These are phyloP conservation scores for Scolopax bukidnonensis DNA, from an alignment of 2,797 vertebrate genomes.

Conservation along the genomic window DNA sequence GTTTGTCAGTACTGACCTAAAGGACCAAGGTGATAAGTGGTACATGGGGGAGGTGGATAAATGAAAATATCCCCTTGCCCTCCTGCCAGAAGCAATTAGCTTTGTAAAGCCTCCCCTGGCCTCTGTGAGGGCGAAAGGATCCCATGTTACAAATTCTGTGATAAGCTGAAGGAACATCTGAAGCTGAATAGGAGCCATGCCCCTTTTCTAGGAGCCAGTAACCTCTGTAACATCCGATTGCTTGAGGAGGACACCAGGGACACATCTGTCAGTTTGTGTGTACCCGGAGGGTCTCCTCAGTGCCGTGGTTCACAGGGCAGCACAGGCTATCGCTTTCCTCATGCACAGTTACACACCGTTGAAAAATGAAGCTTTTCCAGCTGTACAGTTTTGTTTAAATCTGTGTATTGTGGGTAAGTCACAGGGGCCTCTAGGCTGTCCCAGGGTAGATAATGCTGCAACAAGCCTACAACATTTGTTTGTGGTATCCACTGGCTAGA, in stretches of 20 bases:
- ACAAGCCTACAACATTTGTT: not conserved
- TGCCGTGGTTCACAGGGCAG: not conserved
- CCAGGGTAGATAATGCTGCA: not conserved
- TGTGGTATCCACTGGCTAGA: not conserved
- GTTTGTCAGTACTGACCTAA: not conserved
- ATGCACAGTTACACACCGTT: not conserved
- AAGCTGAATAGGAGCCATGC: not conserved
- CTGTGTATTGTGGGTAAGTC: not conserved
- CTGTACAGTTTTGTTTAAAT: not conserved
- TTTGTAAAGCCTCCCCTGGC: not conserved
- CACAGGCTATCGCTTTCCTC: not conserved
- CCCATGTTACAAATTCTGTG: not conserved
- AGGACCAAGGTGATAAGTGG: fast-evolving
- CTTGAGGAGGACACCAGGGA: not conserved
- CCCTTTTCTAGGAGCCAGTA: not conserved
- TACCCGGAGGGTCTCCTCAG: not conserved
- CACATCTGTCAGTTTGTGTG: not conserved
- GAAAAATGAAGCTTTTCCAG: not conserved
- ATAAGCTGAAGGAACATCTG: not conserved
- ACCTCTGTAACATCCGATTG: not conserved
- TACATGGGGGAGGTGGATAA: not conserved
- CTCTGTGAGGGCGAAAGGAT: not conserved
- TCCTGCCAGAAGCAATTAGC: not conserved
- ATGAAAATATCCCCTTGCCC: not conserved
- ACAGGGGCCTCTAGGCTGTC: not conserved